Base-by-base conservation (phyloP, 2,797 vertebrate genomes). In the Helostoma temminkii region DNA sequence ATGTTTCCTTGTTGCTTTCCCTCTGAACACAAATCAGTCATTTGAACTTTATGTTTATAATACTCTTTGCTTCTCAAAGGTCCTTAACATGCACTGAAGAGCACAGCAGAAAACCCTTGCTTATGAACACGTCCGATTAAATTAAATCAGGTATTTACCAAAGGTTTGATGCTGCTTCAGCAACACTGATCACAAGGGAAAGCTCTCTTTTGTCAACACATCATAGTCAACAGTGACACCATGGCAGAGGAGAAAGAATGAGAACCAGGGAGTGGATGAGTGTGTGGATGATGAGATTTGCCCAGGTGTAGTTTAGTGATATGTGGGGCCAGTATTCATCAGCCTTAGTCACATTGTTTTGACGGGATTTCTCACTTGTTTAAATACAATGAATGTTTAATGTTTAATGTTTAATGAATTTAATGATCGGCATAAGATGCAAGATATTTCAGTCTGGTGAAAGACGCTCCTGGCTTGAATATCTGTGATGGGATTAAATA, bases 141-240 rank as follows among this genome's bases (percentile, higher is more conserved):
- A 84, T 83, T 62, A 82, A 85, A 82, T 84, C 70, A 65, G 75
- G 59, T 60, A 36, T 76, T 76, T 66, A 80, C 77, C 58, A 84
- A 75, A 74, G 71, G 69, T 76, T 74, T 78, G 68, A 66, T 50
- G 70, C 36, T 1, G 45, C 71, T 85, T 80, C 45, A 81, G 60
- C 53, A 67, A 50, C 68, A 46, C 50, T 21, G 70, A 78, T 84
- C 74, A 79, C 72, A 70, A 75, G 62, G 71, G 61, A 62, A 52
- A 50, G 41, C 68, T 61, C 8, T 6, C 56, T 59, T 62, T 69
- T 74, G 48, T 80, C 62, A 75, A 53, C 66, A 70, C 66, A 74
- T 63, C 52, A 58, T 14, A 63, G 73, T 56, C 26, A 37, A 25
- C 25, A 10, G 55, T 3, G 28, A 59, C 64, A 18, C 43, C 4